phyloP scores from a whole-genome alignment of 2,888 invertebrate species.

The Melinopterus prodromus region DNA sequence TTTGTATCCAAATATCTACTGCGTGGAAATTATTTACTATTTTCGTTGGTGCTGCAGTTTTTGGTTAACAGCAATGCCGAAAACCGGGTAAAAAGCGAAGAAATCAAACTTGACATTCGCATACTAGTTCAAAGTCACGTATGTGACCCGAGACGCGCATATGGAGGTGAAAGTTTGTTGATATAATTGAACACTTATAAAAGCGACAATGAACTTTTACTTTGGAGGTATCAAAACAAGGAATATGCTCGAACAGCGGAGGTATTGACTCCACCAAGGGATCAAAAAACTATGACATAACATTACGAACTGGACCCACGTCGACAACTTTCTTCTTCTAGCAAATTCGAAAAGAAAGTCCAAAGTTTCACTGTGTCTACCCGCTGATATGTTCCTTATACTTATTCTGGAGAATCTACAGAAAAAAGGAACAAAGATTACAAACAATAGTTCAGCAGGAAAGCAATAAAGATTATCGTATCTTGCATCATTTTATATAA shows the following conservation, averaged over 20 bases:
- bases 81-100: background rate
- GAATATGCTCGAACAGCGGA: background rate
- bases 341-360: slow-evolving; percentile 22
- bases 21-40: background rate
- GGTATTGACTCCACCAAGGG: background rate
- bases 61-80: background rate
- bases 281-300: background rate
- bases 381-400: no score
- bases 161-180: background rate
- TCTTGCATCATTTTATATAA: background rate
- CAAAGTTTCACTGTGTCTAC: background rate
- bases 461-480: no score
- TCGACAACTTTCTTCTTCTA: slow-evolving; percentile 20
- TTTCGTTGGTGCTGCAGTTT: background rate
- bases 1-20: background rate
- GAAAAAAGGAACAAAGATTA: no score
- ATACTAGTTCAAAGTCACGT: background rate
- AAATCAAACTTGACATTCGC: background rate
- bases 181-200: background rate
- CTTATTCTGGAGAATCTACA: no score
- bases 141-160: background rate
- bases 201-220: background rate
- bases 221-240: background rate
- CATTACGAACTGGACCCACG: background rate
- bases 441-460: no score